Percentiles rank a stretch among this genome's conserved stretches.
Evolutionary conservation across 2,797 vertebrate species (phyloP).

Genomic region (Platalea minor): DNA sequence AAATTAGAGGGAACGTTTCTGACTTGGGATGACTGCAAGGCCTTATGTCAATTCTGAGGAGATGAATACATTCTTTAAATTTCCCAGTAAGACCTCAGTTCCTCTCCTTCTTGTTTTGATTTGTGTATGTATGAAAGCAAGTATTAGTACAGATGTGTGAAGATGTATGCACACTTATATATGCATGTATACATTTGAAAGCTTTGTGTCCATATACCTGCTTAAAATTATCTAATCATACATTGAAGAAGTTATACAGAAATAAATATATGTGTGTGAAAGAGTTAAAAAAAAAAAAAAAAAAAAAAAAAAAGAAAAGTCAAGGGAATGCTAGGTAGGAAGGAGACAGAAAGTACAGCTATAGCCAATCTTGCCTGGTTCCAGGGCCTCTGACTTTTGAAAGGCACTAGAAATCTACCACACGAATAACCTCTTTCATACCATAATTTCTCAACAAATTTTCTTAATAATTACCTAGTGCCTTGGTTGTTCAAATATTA

Average conservation of each 20-base stretch:
- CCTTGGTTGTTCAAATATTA: not conserved
- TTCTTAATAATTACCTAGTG: not conserved
- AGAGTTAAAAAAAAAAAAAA: not conserved
- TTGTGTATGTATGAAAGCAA: not conserved
- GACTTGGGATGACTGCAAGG: not conserved
- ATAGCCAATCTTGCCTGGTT: rapidly evolving
- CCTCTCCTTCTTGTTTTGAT: not conserved
- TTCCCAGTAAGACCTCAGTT: not conserved
- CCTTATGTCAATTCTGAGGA: not conserved
- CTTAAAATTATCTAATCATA: not conserved
- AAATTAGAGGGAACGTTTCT: not conserved
- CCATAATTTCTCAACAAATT: not conserved
- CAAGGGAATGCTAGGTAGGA: not conserved
- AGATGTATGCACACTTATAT: rapidly evolving
- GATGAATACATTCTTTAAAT: not conserved
- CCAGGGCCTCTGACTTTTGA: not conserved
- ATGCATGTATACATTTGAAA: not conserved
- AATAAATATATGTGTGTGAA: not conserved
- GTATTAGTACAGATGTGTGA: not conserved
- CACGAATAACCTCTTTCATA: not conserved
- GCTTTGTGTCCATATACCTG: not conserved
- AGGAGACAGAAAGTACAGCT: not conserved
- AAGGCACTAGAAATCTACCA: not conserved
- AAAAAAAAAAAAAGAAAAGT: not conserved
- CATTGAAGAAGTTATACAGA: not conserved